Evolutionary conservation across 2,888 invertebrate genomes (phyloP), one percentile per base, ranked within the genome.

Genomic region (Ametastegia equiseti): DNA sequence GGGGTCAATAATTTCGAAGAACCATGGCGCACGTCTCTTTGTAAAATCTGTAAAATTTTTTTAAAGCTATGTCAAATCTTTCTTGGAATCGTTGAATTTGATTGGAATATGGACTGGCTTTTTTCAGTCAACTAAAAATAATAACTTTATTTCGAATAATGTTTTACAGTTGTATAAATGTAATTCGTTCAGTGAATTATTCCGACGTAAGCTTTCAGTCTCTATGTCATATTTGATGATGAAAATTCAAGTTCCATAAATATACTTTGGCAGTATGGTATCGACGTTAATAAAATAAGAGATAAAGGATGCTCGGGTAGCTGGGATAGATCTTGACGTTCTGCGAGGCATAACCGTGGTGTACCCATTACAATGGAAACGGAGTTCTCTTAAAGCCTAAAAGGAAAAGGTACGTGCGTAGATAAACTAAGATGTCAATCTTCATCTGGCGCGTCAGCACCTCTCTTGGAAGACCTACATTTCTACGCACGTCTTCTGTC

Each of bases 351-450:
- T 33, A 71, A 54, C 33, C n/a, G 36, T n/a, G n/a, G n/a, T 33
- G 54, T 75, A 54, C 75, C 75, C 50, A 54, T 75, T 54, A 75
- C 36, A 6, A 30, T 36, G 75, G 19, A 19, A 36, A 54, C n/a
- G 36, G 19, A 75, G 36, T 50, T 50, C 54, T 75, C 54, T 54
- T 19, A 54, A 54, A 54, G 75, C 75, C 54, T 36, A 54, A 54
- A 75, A 54, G 75, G 75, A 36, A 75, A 75, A 75, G 54, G 75
- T 75, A 75, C 75, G 75, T 75, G 75, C 50, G 30, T 23, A 75
- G 75, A 75, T 75, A 75, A 75, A 54, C 75, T 75, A 54, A 75
- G 75, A 75, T 75, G 75, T 75, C 75, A 54, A 75, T 75, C 75
- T 75, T 75, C 50, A 75, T 75, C 75, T 75, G 50, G 30, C 9